These are phyloP conservation scores for Andinoacara biseriatus DNA, from an alignment of 2,113 vertebrate genomes.

Conservation along the genomic window DNA sequence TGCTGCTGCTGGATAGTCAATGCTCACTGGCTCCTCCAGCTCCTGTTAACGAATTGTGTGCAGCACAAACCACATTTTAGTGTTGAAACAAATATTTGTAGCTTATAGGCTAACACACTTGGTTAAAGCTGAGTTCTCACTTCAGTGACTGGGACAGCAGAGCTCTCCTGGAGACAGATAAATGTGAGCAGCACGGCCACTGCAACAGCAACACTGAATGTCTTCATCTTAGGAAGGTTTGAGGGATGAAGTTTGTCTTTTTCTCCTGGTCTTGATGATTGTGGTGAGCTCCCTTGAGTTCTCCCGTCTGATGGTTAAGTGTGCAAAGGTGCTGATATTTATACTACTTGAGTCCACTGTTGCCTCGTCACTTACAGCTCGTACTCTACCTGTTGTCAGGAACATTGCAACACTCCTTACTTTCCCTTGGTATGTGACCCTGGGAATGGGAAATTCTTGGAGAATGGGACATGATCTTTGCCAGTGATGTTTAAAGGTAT, in stretches of 20 bases:
- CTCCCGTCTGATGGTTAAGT: neutral
- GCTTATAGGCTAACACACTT: neutral
- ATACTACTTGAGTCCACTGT: neutral
- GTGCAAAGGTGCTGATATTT: neutral
- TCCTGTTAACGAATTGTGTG: constrained; percentile 24
- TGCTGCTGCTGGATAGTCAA: neutral
- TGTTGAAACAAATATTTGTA: rapidly evolving
- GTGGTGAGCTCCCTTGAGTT: neutral
- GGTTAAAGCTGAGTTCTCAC: constrained; percentile 43
- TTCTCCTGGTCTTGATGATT: neutral
- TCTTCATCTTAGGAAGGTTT: constrained; percentile 26
- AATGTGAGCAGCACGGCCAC: constrained; percentile 49
- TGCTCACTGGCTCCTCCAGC: neutral
- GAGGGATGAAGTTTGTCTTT: rapidly evolving
- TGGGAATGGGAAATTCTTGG: no score
- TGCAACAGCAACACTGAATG: constrained; percentile 15
- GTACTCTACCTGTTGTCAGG: neutral
- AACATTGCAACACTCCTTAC: neutral
- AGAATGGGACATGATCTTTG: no score
- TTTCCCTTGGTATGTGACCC: no score
- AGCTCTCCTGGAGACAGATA: constrained; percentile 43
- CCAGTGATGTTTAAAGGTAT: no score
- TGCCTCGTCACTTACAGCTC: rapidly evolving
- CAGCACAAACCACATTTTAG: neutral
- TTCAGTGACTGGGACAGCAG: constrained; percentile 39